These are phyloP conservation scores for Acanthis flammea DNA, from an alignment of 2,797 vertebrate genomes.

Conservation along the genomic window DNA sequence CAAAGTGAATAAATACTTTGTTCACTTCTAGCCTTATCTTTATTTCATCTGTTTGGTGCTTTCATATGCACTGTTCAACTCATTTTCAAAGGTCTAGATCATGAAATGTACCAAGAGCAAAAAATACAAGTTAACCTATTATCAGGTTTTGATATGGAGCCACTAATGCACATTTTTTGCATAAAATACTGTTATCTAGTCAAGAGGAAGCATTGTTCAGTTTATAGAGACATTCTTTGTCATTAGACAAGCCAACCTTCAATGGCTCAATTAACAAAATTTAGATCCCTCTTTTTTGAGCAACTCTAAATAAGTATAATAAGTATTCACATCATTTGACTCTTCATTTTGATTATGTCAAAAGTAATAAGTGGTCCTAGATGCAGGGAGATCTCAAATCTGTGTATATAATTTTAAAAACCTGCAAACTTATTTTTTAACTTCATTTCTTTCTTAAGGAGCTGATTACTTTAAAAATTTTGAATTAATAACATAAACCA, in stretches of 20 bases:
- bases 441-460: background rate
- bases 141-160: background rate
- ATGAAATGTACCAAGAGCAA: background rate
- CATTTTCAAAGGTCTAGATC: background rate
- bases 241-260: background rate
- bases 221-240: background rate
- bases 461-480: background rate
- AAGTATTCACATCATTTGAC: background rate
- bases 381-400: background rate
- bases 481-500: background rate
- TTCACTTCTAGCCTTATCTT: background rate
- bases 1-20: background rate
- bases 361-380: background rate
- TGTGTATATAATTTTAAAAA: background rate
- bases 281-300: background rate
- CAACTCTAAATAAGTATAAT: background rate
- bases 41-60: background rate
- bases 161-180: background rate
- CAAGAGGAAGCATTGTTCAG: background rate
- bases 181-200: background rate
- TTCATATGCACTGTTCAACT: background rate
- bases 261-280: background rate
- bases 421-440: background rate
- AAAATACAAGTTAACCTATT: background rate
- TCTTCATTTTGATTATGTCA: background rate